These are phyloP conservation scores for Drosophila cardini DNA, from an alignment of 1,140 invertebrate genomes.

Conservation along the genomic window DNA sequence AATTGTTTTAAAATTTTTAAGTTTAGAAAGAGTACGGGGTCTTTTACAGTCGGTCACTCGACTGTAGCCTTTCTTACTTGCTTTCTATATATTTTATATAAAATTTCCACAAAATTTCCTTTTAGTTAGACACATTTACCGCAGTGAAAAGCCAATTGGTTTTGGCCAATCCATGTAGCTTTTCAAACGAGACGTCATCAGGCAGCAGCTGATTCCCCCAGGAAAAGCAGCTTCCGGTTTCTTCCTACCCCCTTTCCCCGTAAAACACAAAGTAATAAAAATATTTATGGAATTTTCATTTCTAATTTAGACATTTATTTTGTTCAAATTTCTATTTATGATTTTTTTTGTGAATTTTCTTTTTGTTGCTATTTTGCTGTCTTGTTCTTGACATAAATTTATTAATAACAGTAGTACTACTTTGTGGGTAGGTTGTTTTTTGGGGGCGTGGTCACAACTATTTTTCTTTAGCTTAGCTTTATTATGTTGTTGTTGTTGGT, in stretches of 20 bases:
- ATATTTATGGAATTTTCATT: constrained; percentile 50
- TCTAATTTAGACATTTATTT: constrained; percentile 83
- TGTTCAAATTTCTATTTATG: constrained; percentile 57
- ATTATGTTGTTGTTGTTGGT: constrained; percentile 34
- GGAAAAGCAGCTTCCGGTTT: too few species aligned
- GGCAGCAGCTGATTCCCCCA: too few species aligned
- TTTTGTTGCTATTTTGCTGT: constrained; percentile 49
- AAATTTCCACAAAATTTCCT: too few species aligned
- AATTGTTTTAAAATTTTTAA: too few species aligned
- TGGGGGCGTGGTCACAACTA: constrained; percentile 36
- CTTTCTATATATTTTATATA: too few species aligned
- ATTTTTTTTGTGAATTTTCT: constrained; percentile 44
- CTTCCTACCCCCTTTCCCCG: not conserved
- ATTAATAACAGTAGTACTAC: constrained; percentile 5
- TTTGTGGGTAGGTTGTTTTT: not conserved
- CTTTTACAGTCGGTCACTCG: too few species aligned
- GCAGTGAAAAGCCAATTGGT: too few species aligned
- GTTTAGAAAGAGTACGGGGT: too few species aligned
- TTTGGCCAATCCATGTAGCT: too few species aligned
- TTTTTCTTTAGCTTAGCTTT: constrained; percentile 54
- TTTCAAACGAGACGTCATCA: too few species aligned
- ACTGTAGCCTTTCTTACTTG: too few species aligned
- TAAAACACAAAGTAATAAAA: constrained; percentile 24
- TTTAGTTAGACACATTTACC: too few species aligned
- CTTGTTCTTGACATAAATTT: constrained; percentile 43